These are phyloP conservation scores for Vanessa atalanta DNA, from an alignment of 1,140 invertebrate genomes.

Conservation along the genomic window DNA sequence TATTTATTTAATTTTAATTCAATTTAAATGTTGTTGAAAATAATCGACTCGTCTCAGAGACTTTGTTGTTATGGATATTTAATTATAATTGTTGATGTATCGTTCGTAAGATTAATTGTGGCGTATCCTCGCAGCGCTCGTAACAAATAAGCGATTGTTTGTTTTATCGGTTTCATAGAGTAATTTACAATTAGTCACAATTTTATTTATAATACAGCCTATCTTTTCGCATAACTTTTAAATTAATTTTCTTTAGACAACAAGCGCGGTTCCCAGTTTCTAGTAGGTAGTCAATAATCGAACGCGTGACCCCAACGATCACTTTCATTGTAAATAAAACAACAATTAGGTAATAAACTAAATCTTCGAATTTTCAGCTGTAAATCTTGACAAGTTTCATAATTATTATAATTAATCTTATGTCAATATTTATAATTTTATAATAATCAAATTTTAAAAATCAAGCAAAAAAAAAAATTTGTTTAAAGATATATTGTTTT, in stretches of 20 bases:
- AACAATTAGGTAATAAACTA: background rate
- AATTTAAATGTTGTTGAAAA: conserved; percentile 56
- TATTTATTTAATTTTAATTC: conserved; percentile 47
- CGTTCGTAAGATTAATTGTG: conserved; percentile 6
- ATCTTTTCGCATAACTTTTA: background rate
- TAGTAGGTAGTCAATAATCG: conserved; percentile 18
- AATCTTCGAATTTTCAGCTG: background rate
- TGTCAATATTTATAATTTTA: conserved; percentile 12
- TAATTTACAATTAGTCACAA: background rate
- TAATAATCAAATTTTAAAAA: background rate
- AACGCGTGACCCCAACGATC: conserved; percentile 23
- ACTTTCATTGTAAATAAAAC: conserved; percentile 7
- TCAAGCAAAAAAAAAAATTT: background rate
- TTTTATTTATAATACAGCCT: background rate
- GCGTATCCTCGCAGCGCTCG: background rate
- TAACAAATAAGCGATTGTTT: background rate
- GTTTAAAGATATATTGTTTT: background rate
- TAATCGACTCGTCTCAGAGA: conserved; percentile 50
- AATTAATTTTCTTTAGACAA: background rate
- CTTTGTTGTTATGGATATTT: conserved; percentile 38
- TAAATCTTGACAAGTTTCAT: background rate
- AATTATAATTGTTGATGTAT: conserved; percentile 29
- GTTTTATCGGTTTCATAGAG: background rate
- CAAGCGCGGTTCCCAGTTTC: background rate
- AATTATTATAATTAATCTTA: background rate